Evolutionary conservation across 2,797 vertebrate species (phyloP).

Genomic region (Catharus ustulatus): DNA sequence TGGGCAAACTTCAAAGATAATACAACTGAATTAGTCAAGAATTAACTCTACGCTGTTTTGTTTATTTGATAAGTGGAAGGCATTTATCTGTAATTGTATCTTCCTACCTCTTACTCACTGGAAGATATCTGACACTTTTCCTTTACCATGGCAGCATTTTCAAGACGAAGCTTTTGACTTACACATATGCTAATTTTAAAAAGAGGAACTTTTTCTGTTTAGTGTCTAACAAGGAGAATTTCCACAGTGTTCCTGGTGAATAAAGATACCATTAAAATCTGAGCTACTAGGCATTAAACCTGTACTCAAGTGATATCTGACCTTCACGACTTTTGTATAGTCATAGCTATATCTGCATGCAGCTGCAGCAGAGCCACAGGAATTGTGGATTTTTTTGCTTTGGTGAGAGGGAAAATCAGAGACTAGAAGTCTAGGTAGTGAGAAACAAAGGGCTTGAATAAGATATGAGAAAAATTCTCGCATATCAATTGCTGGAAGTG

Average conservation of each 20-base stretch:
- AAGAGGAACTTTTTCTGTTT: neutral
- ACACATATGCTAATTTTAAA: neutral
- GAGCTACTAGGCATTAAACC: neutral
- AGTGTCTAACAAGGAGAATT: neutral
- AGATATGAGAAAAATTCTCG: neutral
- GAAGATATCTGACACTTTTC: neutral
- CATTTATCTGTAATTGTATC: neutral
- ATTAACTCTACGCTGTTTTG: neutral
- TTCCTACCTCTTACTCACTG: neutral
- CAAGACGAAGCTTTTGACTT: neutral
- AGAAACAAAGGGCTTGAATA: conserved; percentile 18
- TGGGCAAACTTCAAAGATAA: neutral
- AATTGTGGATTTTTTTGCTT: neutral
- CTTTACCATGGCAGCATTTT: neutral
- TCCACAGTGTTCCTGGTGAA: neutral
- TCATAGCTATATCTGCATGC: neutral
- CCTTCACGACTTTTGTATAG: conserved; percentile 5
- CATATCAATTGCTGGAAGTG: neutral
- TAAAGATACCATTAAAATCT: conserved; percentile 16
- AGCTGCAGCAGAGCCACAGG: neutral
- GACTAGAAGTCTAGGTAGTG: neutral
- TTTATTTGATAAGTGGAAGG: neutral
- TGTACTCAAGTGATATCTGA: neutral
- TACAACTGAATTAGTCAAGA: neutral
- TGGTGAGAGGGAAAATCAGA: neutral